Base-by-base conservation (phyloP, 2,797 vertebrate species). In the Xiphorhynchus erythropygius region DNA sequence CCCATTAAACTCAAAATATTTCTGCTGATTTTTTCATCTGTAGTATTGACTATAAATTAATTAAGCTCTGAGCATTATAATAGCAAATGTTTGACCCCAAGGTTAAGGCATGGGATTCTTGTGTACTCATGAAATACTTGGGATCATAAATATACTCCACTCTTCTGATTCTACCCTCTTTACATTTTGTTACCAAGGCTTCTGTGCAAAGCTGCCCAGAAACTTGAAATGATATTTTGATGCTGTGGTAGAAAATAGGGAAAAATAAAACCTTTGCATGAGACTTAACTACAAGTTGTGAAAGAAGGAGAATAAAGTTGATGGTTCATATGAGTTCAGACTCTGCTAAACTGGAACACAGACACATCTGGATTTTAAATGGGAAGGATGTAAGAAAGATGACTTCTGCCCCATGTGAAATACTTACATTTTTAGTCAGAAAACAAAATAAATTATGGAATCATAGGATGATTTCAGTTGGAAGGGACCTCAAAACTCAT, bases 81-180 rank as follows among this genome's bases (percentile, higher is more conserved):
- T 14, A 37, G 41, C 42, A 88, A 78, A 55, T 41, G 2, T 70
- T 67, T 80, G 18, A 84, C 35, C 32, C 35, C 11, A n/a, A 62
- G 35, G 16, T 42, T 81, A 78, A 81, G 37, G 15, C 5, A 18
- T 5, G 13, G 10, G 18, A 42, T 67, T 79, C 11, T 44, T 63
- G 11, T 27, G n/a, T 22, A 6, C 13, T 62, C 39, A 18, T 28
- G 11, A 62, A 76, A 60, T 0, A 0, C 2, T 2, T 49, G 27
- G 44, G n/a, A 50, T 89, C 53, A 81, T 32, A 64, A 93, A 75
- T 13, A 23, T 55, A 16, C 9, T 74, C n/a, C 15, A 5, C 14
- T 81, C 30, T 42, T 78, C 37, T 64, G 35, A 39, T 81, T 62
- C 18, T 10, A 28, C 3, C 1, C 9, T 57, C 10, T 67, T 67